Base-by-base conservation (phyloP, 2,888 invertebrate species). In the Xylota segnis region DNA sequence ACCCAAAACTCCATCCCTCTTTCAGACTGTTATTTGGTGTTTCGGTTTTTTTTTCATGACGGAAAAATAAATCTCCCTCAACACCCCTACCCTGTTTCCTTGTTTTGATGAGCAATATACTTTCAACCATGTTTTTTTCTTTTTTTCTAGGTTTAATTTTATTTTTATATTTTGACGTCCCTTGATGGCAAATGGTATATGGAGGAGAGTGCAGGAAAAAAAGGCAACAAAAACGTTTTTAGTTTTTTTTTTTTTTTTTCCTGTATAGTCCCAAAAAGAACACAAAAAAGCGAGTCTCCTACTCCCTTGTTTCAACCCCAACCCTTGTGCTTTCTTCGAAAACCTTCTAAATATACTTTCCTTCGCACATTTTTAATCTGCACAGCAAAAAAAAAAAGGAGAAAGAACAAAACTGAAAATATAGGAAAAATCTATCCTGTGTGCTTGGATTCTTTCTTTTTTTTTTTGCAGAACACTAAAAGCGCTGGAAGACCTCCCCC, bases 321-420 rank as follows among this genome's bases (percentile, higher is more conserved):
- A 45, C 54, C 74, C 59, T 40, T 5, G 16, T 58, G 68, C 29
- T 58, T 75, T 75, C 81, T 81, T 81, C 54, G 23, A 75, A 74
- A 74, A 75, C 59, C 61, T 81, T 61, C 61, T 54, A 75, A 74
- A 75, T 68, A 81, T 68, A 75, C 61, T 61, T 61, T 40, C 59
- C 65, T 72, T 59, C 68, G 68, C 75, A 75, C 75, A 81, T 63
- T 81, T 81, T 81, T 75, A 81, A 81, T 75, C 75, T 81, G 68
- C 40, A 61, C 50, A 47, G 56, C 65, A 81, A 72, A 65, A 58
- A 72, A 81, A 72, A 65, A 58, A 50, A 74, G 45, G 29, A 54
- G 34, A 61, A 61, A 43, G 72, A 79, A 79, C 65, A 23, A 74
- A 66, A 79, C 72, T 72, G 52, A 68, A 72, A 74, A 66, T 54